A percentile compares a stretch with the other conserved stretches of the same genome.
These are phyloP conservation scores for Himalopsyche anomala DNA, from an alignment of 2,888 invertebrate species.

Conservation along the genomic window DNA sequence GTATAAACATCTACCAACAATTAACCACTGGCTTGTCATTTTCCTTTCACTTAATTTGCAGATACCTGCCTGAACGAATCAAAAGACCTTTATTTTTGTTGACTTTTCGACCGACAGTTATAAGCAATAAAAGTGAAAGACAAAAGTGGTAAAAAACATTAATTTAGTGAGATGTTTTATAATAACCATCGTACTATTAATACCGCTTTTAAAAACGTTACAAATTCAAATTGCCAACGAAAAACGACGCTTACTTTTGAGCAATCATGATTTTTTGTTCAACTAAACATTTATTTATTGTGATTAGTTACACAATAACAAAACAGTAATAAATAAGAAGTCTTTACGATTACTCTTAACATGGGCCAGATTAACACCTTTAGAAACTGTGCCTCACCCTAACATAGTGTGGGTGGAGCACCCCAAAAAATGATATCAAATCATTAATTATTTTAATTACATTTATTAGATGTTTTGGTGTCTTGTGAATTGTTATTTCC, in stretches of 20 bases:
- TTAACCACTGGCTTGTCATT: slow-evolving; percentile 8
- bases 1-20: neutral
- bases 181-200: slow-evolving; percentile 14
- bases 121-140: neutral
- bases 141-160: neutral
- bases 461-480: too few species aligned
- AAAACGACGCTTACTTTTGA: neutral
- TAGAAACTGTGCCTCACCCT: too few species aligned
- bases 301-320: too few species aligned
- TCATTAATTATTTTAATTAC: too few species aligned
- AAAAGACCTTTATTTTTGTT: neutral
- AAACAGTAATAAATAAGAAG: too few species aligned
- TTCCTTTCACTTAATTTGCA: slow-evolving; percentile 30
- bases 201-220: slow-evolving; percentile 7
- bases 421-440: too few species aligned
- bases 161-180: neutral
- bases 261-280: neutral
- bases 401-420: too few species aligned
- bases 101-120: neutral
- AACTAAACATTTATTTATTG: too few species aligned
- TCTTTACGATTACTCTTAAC: too few species aligned
- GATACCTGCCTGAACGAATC: neutral
- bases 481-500: too few species aligned
- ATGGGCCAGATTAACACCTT: too few species aligned
- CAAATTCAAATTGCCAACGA: neutral